Conservation (phyloP, 2,113 vertebrate species). For the Meriones unguiculatus region DNA sequence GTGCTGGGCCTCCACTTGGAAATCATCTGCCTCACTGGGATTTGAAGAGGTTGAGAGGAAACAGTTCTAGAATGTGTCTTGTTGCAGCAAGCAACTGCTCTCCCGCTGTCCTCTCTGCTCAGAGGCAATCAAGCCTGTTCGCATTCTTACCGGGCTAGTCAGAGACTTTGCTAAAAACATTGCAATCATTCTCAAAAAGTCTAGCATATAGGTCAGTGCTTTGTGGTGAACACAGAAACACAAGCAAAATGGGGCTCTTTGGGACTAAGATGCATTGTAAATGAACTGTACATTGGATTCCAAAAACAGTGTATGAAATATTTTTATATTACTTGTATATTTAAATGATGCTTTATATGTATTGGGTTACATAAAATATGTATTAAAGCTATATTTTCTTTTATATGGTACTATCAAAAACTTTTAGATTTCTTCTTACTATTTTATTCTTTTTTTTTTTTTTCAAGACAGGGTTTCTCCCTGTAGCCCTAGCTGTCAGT, state of each 20-base stretch:
- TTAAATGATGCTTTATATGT: background rate
- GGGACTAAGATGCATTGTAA: background rate
- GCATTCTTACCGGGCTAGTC: background rate
- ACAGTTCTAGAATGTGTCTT: slow-evolving; percentile 4
- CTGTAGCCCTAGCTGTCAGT: background rate
- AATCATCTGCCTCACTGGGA: background rate
- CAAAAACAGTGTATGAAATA: background rate
- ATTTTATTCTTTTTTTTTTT: background rate
- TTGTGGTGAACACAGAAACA: background rate
- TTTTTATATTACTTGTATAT: slow-evolving; percentile 11
- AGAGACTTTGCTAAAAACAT: background rate
- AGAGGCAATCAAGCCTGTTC: slow-evolving; percentile 10
- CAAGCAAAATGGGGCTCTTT: background rate
- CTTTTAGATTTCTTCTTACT: background rate
- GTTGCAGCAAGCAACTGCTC: background rate
- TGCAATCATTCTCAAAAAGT: slow-evolving; percentile 14
- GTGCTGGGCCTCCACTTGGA: slow-evolving; percentile 3
- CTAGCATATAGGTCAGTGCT: background rate
- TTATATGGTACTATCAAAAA: background rate
- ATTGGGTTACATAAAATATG: slow-evolving; percentile 16
- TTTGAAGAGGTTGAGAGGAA: slow-evolving; percentile 30
- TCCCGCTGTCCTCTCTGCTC: background rate
- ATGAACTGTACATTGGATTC: background rate
- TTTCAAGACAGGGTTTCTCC: background rate
- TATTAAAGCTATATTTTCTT: slow-evolving; percentile 6